Base-by-base conservation (phyloP, 1,140 invertebrate genomes). In the Tetragnatha versicolor region DNA sequence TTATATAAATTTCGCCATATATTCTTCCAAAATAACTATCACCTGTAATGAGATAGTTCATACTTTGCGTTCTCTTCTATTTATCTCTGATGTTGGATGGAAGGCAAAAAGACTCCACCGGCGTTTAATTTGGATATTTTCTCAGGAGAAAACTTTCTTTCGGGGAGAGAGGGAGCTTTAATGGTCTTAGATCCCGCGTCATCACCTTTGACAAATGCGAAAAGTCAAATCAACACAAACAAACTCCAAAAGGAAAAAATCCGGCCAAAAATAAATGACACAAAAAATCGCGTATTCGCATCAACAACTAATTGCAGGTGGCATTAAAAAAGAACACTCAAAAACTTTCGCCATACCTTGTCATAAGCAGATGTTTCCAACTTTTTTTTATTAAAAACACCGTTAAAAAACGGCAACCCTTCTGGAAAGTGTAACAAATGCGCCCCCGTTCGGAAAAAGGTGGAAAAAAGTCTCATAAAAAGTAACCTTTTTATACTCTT, bases 401-500 rank as follows among this genome's bases (percentile, higher is more conserved):
- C 3, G 6, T 60, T 17, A 17, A 51, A 70, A 53, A 37, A 51
- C 37, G 2, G 27, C 39, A 58, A 33, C 9, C 55, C 35, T 58
- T 58, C 29, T 22, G 29, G 14, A 31, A 58, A 58, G 35, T 58
- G 55, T 58, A 33, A 31, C 37, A 10, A 42, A 12, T 42, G 22
- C 42, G 33, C 12, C 39, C n/a, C n/a, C n/a, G n/a, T n/a, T n/a
- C n/a, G n/a, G 17, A 42, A 27, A 42, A 17, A 31, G 60, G 37
- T 42, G 37, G 42, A 65, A 51, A 53, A 53, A 35, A 42, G 3
- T 35, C 68, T 55, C 47, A 70, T 70, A 70, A 70, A 70, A 70
- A 70, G 68, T 70, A 70, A 70, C 68, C 68, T 70, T 70, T 70
- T 70, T 70, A 70, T 70, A 55, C 45, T 53, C 68, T 70, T 70